Base-by-base conservation (phyloP, 1,140 invertebrate species). In the Archivesica marissinica region DNA sequence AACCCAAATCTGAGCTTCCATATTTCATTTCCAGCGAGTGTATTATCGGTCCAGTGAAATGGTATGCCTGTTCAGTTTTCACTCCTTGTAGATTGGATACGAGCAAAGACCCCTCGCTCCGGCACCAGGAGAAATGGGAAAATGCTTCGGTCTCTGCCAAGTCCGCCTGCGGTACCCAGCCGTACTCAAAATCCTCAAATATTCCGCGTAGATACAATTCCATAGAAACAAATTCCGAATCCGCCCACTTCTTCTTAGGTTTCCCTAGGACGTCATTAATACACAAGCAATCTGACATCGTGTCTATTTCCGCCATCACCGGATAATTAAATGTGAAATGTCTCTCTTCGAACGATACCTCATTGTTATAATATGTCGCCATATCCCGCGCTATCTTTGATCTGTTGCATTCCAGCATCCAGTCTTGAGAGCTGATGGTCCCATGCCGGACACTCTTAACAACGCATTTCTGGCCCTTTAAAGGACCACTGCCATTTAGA, bases 261-360 rank as follows among this genome's bases (percentile, higher is more conserved):
- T 83, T 78, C 39, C 81, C 76, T 6, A 87, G 76, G 15, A 83
- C 47, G 25, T 83, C 80, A 61, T 83, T 83, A 13, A 83, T 76
- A 23, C 80, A 83, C 54, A 79, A 64, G 56, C 80, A 87, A 23
- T 83, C 79, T 20, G 86, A 87, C 28, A 84, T 35, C 15, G 80
- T 74, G 47, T 87, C 86, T 33, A 87, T 87, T 44, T 87, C 86
- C 3, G 86, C 80, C 59, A 83, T 59, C 11, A 82, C 75, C 7
- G 79, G 86, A 50, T n/a, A 68, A 28, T 52, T 72, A 66, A 87
- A 83, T 2, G 56, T 59, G 4, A 87, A 25, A 15, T 77, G 59
- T 6, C 38, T 41, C 23, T 79, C 66, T 13, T 33, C 11, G 3
- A 35, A 28, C 7, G 52, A 38, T 15, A 75, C 47, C 13, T 79